These are phyloP conservation scores for Spinibarbus caldwelli DNA, from an alignment of 2,797 vertebrate genomes.

Conservation along the genomic window DNA sequence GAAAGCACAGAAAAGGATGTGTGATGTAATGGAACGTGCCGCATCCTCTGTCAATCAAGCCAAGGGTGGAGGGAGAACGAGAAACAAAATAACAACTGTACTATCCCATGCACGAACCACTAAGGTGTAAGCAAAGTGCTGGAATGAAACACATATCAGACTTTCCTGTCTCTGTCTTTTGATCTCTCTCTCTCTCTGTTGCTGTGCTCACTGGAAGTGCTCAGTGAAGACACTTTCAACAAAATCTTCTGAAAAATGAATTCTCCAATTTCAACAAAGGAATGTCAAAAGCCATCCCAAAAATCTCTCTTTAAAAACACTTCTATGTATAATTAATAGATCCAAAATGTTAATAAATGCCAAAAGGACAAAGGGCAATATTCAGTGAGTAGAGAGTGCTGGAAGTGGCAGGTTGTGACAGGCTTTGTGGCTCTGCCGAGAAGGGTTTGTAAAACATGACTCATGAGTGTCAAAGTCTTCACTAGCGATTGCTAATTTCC, in stretches of 20 bases:
- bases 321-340: conserved; percentile 74
- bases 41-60: conserved; percentile 50
- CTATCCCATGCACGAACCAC: conserved; percentile 39
- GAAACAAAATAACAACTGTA: conserved; percentile 47
- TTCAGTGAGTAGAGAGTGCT: conserved; percentile 30
- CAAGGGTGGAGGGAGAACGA: neutral
- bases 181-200: conserved; percentile 28
- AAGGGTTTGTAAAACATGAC: conserved; percentile 47
- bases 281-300: conserved; percentile 67
- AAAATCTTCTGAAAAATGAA: conserved; percentile 78
- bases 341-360: conserved; percentile 74
- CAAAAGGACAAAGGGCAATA: conserved; percentile 55
- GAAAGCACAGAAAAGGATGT: conserved; percentile 36
- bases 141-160: conserved; percentile 46
- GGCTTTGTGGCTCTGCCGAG: conserved; percentile 41
- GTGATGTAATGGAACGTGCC: conserved; percentile 51
- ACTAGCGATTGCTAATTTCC: conserved; percentile 11
- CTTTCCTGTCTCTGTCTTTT: conserved; percentile 42
- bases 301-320: conserved; percentile 65
- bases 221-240: conserved; percentile 65
- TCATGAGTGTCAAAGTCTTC: conserved; percentile 31
- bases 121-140: conserved; percentile 49
- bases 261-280: conserved; percentile 75
- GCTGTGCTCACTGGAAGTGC: conserved; percentile 25
- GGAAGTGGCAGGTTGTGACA: conserved; percentile 50